phyloP scores from a whole-genome alignment of 2,797 vertebrate species.

The Mus caroli region DNA sequence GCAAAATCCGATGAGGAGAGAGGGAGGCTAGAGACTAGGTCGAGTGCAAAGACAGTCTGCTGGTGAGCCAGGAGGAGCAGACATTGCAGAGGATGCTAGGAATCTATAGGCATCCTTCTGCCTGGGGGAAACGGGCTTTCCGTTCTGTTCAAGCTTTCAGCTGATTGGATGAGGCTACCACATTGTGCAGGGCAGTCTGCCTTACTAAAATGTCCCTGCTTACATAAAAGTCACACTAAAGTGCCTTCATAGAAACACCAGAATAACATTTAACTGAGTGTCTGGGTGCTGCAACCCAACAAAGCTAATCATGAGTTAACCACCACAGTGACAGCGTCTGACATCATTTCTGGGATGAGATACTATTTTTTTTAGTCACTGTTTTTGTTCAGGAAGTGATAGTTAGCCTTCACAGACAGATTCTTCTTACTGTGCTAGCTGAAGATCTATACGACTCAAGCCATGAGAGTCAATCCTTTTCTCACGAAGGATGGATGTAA shows the following conservation, averaged over 20 bases:
- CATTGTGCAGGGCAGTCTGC: neutral
- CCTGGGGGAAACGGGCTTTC: neutral
- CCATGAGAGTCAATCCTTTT: neutral
- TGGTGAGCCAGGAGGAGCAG: neutral
- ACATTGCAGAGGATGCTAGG: neutral
- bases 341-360: neutral
- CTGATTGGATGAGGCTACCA: neutral
- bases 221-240: neutral
- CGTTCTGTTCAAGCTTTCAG: neutral
- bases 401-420: neutral
- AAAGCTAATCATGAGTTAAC: neutral
- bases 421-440: neutral
- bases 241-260: neutral
- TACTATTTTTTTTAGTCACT: conserved; percentile 34
- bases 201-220: neutral
- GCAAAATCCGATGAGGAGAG: conserved; percentile 4
- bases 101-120: neutral
- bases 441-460: neutral
- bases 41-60: neutral
- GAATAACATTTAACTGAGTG: neutral
- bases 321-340: neutral
- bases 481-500: neutral
- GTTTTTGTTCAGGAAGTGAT: neutral
- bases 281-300: neutral
- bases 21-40: neutral